A percentile compares a stretch with the other conserved stretches of the same genome.
phyloP scores from a whole-genome alignment of 2,113 vertebrate species.

The Chinchilla lanigera region DNA sequence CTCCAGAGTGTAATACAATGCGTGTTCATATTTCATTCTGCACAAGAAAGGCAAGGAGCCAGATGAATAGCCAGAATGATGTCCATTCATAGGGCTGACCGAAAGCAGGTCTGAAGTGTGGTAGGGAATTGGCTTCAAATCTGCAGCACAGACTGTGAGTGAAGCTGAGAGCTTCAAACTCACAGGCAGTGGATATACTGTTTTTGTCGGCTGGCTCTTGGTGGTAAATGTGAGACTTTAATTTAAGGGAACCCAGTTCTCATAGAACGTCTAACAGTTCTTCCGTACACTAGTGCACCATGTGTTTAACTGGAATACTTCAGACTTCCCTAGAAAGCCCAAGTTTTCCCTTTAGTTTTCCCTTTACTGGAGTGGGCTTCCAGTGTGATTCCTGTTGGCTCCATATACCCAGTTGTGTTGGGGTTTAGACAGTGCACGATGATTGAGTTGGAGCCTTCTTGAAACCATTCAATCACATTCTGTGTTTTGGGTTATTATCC shows the following conservation, averaged over 20 bases:
- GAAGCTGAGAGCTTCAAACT: neutral
- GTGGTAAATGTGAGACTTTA: neutral
- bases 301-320: neutral
- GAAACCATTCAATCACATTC: slow-evolving; percentile 26
- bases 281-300: neutral
- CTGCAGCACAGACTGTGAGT: neutral
- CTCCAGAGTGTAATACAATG: slow-evolving; percentile 58
- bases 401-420: neutral
- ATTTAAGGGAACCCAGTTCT: slow-evolving; percentile 34
- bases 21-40: slow-evolving; percentile 67
- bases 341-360: neutral
- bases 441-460: neutral
- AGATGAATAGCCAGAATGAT: slow-evolving; percentile 42
- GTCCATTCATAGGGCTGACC: slow-evolving; percentile 52
- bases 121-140: slow-evolving; percentile 51
- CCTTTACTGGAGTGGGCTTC: neutral
- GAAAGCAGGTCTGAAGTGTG: slow-evolving; percentile 36
- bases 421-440: neutral
- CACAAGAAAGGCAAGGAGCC: slow-evolving; percentile 5
- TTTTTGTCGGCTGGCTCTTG: neutral
- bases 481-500: slow-evolving; percentile 18
- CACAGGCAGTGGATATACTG: neutral
- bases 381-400: neutral
- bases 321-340: slow-evolving; percentile 1
- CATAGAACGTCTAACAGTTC: slow-evolving; percentile 28